Percentiles rank a stretch among this genome's conserved stretches.
Evolutionary conservation across 2,888 invertebrate species (phyloP).

Genomic region (Melieria crassipennis): DNA sequence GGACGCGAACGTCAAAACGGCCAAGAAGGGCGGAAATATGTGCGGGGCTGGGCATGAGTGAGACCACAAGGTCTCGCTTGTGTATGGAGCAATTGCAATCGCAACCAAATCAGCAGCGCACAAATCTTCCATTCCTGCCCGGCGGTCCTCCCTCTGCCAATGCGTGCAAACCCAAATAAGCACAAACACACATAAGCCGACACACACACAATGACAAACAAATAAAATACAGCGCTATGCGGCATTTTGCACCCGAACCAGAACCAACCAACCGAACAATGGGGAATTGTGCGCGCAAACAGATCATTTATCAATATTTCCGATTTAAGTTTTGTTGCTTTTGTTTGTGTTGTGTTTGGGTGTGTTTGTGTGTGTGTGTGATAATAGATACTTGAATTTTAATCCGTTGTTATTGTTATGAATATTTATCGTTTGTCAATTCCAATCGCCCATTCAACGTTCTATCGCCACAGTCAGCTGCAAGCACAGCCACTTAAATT

Average conservation of each 20-base stretch:
- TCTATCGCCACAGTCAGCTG: not conserved
- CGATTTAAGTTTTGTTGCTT: conserved; percentile 43
- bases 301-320: conserved; percentile 59
- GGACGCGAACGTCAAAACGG: too few relatives aligned
- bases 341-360: conserved; percentile 3
- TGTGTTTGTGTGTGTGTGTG: conserved; percentile 2
- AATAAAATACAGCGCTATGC: not conserved
- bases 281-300: conserved; percentile 48
- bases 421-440: not conserved
- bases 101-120: too few relatives aligned
- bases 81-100: too few relatives aligned
- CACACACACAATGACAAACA: not conserved
- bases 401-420: not conserved
- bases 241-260: too few relatives aligned
- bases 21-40: too few relatives aligned
- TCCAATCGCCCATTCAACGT: not conserved
- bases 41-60: too few relatives aligned
- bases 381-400: not conserved
- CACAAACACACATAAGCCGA: not conserved
- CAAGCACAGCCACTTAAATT: not conserved
- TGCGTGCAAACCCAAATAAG: not conserved
- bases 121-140: too few relatives aligned
- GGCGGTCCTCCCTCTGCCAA: too few relatives aligned
- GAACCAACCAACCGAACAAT: conserved; percentile 12
- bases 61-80: too few relatives aligned